phyloP scores from a whole-genome alignment of 2,113 vertebrate species.

The Trachemys scripta region DNA sequence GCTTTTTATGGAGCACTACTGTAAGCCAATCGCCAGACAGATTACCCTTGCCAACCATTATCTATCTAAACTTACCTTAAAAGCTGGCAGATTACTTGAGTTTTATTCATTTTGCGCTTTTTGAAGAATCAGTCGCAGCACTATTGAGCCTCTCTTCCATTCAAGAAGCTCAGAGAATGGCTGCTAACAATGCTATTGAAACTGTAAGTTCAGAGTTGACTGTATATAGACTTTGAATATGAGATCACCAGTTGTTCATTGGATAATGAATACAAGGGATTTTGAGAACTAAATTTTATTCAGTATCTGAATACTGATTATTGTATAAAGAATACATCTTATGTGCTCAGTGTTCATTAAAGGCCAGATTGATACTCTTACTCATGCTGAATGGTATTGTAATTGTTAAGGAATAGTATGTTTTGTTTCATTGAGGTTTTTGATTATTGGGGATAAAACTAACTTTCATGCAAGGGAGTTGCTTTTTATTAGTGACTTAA shows the following conservation, averaged over 20 bases:
- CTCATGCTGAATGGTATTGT: not conserved
- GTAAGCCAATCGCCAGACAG: not conserved
- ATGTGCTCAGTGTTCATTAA: not conserved
- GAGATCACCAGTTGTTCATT: not conserved
- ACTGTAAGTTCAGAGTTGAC: not conserved
- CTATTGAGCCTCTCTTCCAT: not conserved
- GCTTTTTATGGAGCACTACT: not conserved
- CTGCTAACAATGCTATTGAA: not conserved
- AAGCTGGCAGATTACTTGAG: not conserved
- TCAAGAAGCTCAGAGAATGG: not conserved
- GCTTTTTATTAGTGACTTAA: not conserved
- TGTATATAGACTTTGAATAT: not conserved
- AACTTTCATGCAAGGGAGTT: not conserved
- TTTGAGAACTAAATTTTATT: not conserved
- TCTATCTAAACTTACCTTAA: not conserved
- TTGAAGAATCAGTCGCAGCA: not conserved
- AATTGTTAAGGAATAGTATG: not conserved
- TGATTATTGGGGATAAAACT: not conserved
- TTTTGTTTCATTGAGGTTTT: not conserved
- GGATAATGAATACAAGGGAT: not conserved
- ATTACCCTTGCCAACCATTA: not conserved
- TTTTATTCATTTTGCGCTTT: not conserved
- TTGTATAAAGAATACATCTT: not conserved
- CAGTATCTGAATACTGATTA: not conserved
- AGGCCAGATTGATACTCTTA: not conserved